Base-by-base conservation (phyloP, 1,140 invertebrate genomes). In the Pogonomyrmex barbatus region DNA sequence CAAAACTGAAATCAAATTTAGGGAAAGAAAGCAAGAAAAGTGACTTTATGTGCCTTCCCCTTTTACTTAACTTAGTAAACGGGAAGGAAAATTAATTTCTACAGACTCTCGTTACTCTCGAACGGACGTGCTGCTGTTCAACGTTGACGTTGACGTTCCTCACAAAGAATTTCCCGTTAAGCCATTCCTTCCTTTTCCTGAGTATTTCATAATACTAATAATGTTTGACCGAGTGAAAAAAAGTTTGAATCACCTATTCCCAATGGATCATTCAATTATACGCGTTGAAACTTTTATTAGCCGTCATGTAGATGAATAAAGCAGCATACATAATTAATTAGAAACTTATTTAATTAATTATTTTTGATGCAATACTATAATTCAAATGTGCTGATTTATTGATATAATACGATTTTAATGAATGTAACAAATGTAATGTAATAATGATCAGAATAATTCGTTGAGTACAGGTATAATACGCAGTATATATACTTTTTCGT, bases 1-100 rank as follows among this genome's bases (percentile, higher is more conserved):
- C n/a, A 8, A 12, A 63, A 36, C 9, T 73, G 30, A 73, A 73
- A 60, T 6, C 17, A n/a, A 45, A 70, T 17, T 3, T 12, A 47
- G 10, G 2, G 24, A 10, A 50, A 62, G 54, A 73, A 73, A 75
- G n/a, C 6, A 36, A 12, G 12, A 68, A 8, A 45, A 36, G 9
- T 47, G 54, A 30, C 30, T 81, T 17, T 36, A 71, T 47, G 42
- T 24, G 39, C n/a, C 14, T 45, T 50, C 24, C 10, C 17, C 33
- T 17, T 75, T 83, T 75, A 73, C 14, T 30, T 68, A 30, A n/a
- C n/a, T 8, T 42, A 24, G 56, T 8, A 8, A 75, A 83, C 33
- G 42, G 68, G 68, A 83, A 83, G 68, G 68, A 17, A 83, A 83
- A 83, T 75, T 83, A 83, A 83, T 83, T 83, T 83, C 68, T 75